A percentile compares a stretch with the other conserved stretches of the same genome.
Evolutionary conservation across 2,113 vertebrate species (phyloP).

Genomic region (Myiozetetes cayanensis): DNA sequence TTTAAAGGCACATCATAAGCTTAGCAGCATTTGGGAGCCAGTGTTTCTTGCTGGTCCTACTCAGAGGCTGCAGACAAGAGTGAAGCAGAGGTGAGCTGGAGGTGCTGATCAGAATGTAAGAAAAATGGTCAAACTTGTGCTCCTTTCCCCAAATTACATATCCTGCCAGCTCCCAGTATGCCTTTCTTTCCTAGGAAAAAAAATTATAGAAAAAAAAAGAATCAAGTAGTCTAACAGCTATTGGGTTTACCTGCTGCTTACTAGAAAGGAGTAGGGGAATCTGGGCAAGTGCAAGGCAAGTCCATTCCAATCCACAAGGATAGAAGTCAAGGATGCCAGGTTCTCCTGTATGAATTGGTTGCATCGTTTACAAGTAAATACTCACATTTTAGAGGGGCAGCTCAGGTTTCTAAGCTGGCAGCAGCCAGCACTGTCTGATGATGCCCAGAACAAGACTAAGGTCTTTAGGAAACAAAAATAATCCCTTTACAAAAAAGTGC

Average conservation of each 20-base stretch:
- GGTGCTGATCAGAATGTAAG: background rate
- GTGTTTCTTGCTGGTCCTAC: conserved; percentile 39
- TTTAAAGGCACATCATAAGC: conserved; percentile 64
- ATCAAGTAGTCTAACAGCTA: background rate
- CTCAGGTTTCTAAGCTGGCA: background rate
- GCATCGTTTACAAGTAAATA: background rate
- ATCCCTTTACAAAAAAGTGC: conserved; percentile 36
- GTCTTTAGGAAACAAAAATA: conserved; percentile 8
- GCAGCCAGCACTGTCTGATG: background rate
- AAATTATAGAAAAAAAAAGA: background rate
- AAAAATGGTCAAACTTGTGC: conserved; percentile 12
- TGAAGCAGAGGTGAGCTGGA: conserved; percentile 23
- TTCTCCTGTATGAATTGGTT: background rate
- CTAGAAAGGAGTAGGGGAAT: background rate
- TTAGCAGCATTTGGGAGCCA: conserved; percentile 60
- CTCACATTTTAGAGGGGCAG: background rate
- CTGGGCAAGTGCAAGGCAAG: conserved; percentile 27
- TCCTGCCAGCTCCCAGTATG: background rate
- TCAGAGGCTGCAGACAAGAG: conserved; percentile 48
- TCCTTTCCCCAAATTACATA: background rate
- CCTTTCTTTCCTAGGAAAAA: conserved; percentile 21
- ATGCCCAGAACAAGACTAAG: background rate
- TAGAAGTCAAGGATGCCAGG: background rate
- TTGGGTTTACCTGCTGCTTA: background rate
- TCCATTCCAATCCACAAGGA: background rate